phyloP scores from a whole-genome alignment of 2,888 invertebrate species.

The Orgyia antiqua region DNA sequence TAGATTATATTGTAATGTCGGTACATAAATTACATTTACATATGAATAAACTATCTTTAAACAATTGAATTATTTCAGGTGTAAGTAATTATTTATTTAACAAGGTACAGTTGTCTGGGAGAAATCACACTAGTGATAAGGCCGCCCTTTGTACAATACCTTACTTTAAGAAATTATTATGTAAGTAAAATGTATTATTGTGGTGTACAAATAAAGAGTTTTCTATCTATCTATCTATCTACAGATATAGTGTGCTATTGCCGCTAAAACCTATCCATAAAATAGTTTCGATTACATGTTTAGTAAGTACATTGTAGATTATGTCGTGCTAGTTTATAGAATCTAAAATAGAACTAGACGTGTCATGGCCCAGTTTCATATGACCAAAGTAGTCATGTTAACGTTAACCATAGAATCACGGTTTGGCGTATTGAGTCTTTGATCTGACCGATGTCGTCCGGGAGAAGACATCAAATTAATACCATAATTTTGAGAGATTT shows the following conservation, averaged over 20 bases:
- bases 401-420: conserved; percentile 40
- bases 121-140: too few species aligned
- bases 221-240: too few species aligned
- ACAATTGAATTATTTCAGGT: conserved; percentile 35
- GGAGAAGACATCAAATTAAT: conserved; percentile 31
- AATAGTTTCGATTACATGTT: conserved; percentile 26
- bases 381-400: conserved; percentile 42
- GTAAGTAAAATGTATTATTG: too few species aligned
- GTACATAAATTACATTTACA: conserved; percentile 26
- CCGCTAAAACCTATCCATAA: conserved; percentile 18
- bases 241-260: conserved; percentile 26
- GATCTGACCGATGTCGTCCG: conserved; percentile 47
- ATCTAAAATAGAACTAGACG: conserved; percentile 57
- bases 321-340: conserved; percentile 54
- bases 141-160: too few species aligned
- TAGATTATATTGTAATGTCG: too few species aligned
- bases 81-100: conserved; percentile 43
- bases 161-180: too few species aligned
- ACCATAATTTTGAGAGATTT: conserved; percentile 23
- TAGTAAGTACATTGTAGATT: conserved; percentile 53
- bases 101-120: conserved; percentile 41
- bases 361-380: conserved; percentile 55
- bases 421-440: conserved; percentile 43
- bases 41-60: conserved; percentile 30
- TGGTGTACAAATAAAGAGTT: too few species aligned